Base-by-base conservation (phyloP, 2,888 invertebrate genomes). In the Synergus itoensis region DNA sequence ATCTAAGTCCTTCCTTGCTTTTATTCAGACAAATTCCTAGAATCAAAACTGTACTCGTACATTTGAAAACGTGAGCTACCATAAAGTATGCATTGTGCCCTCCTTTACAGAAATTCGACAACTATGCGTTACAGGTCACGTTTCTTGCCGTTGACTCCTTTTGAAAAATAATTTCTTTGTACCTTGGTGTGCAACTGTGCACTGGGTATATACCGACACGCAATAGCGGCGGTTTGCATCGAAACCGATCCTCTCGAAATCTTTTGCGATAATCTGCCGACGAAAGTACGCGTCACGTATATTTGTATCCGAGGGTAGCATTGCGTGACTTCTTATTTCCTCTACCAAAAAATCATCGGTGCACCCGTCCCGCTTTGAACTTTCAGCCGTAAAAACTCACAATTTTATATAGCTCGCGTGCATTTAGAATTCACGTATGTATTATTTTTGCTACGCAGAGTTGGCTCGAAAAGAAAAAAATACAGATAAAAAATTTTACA, bases 221-320 rank as follows among this genome's bases (percentile, higher is more conserved):
- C 80, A 69, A 77, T 65, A 82, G 76, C 79, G 77, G 64, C 77
- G 78, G 43, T 64, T 76, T 79, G 79, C 81, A 80, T 81, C 79
- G 78, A 82, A 79, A 81, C 77, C 78, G 82, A 82, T 79, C 76
- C 64, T 57, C 53, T 21, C 48, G 76, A 83, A 84, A 83, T 83
- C 64, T 81, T 79, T 78, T 62, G 62, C 83, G 82, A 85, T 88
- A 88, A 88, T 88, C 88, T 82, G 79, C 48, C 41, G 9, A 79
- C 62, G 43, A 79, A 79, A 83, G 84, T 80, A 82, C 84, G 78
- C 79, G 86, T 86, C 87, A 87, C 87, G 88, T 81, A 81, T 81
- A 65, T 73, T 40, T 48, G n/a, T 73, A 84, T 84, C 81, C 84
- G 82, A 65, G 75, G 77, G 81, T n/a, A 77, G 76, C 77, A 79